Conservation (phyloP, 2,113 vertebrate species). For the Phalacrocorax carbo region DNA sequence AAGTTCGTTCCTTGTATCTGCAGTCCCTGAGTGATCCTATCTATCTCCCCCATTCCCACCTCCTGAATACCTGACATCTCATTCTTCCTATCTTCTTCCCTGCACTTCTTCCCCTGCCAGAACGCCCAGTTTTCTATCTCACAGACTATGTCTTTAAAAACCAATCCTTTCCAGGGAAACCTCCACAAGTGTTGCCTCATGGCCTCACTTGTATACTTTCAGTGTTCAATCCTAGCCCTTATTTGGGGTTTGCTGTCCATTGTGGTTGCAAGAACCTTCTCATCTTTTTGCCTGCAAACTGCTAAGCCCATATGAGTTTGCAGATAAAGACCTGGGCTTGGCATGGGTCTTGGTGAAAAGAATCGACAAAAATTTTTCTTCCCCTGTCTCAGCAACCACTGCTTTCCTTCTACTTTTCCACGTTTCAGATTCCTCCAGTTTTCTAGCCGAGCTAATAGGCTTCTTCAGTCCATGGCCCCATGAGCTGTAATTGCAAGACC, state of each 20-base stretch:
- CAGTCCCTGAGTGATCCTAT: accelerated
- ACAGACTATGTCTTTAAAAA: not conserved
- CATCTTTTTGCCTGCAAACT: not conserved
- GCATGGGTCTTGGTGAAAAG: not conserved
- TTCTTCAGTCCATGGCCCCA: not conserved
- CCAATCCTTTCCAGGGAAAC: not conserved
- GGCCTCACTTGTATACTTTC: not conserved
- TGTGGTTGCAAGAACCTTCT: not conserved
- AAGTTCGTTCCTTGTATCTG: not conserved
- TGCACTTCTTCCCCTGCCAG: not conserved
- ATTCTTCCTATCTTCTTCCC: not conserved
- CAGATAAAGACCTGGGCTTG: not conserved
- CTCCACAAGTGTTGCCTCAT: not conserved
- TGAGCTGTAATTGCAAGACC: not conserved
- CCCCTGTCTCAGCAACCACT: not conserved
- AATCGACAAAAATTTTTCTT: not conserved
- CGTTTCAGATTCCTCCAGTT: not conserved
- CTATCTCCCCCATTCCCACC: not conserved
- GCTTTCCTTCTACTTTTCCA: not conserved
- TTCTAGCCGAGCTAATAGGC: not conserved
- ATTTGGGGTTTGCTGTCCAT: not conserved
- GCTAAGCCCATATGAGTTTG: not conserved
- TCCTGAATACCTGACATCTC: not conserved
- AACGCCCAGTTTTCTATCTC: not conserved
- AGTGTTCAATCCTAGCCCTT: not conserved